phyloP scores from a whole-genome alignment of 2,113 vertebrate species.

The Pseudorectes ferrugineus region DNA sequence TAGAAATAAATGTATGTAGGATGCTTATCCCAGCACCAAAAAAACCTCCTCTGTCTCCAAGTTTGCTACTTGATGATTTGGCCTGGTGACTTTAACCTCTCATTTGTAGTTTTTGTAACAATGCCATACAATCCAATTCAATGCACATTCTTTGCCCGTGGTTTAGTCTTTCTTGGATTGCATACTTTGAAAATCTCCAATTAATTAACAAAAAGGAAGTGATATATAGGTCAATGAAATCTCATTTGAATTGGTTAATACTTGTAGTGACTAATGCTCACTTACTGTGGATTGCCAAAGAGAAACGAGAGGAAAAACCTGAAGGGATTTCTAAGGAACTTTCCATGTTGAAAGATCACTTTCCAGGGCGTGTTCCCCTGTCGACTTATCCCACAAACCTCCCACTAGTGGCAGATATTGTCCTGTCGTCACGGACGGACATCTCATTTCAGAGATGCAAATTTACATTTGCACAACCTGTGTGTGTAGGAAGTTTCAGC shows the following conservation, averaged over 20 bases:
- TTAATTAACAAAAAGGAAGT: background rate
- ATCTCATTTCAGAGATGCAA: background rate
- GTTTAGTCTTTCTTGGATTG: background rate
- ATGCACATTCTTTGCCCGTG: background rate
- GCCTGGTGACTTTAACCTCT: background rate
- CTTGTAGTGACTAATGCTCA: background rate
- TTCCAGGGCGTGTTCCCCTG: background rate
- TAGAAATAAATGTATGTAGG: too few species aligned
- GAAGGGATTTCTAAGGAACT: background rate
- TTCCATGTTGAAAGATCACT: background rate
- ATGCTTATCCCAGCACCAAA: background rate
- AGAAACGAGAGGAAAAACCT: background rate
- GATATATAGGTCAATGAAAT: background rate
- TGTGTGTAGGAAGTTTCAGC: background rate
- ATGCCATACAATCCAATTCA: background rate
- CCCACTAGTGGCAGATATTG: background rate
- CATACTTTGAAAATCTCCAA: background rate
- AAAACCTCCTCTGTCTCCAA: fast-evolving
- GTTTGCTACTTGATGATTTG: background rate
- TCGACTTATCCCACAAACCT: background rate
- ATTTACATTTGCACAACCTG: background rate
- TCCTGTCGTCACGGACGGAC: fast-evolving
- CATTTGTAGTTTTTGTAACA: background rate
- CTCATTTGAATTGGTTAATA: background rate
- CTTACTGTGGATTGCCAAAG: background rate